Evolutionary conservation across 53 echinoderm and acorn worm species (phyloP).

Genomic region (Crossaster papposus): DNA sequence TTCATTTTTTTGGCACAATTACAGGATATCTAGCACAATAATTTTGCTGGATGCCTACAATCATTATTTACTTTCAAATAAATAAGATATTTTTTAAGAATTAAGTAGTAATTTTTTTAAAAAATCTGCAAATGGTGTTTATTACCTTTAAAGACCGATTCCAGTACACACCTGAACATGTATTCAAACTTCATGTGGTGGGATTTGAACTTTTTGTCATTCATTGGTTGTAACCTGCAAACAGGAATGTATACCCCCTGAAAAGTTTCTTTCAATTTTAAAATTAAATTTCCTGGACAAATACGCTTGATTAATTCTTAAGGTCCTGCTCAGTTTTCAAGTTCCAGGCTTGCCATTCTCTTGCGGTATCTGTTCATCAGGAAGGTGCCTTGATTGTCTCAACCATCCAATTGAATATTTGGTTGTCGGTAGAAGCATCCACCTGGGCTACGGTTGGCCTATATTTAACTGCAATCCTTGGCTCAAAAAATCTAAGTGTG

Average conservation of each 20-base stretch:
- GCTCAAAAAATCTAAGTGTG: no score
- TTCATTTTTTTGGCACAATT: no score
- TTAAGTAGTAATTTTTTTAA: no score
- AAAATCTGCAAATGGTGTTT: no score
- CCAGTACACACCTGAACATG: no score
- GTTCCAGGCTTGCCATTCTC: not conserved
- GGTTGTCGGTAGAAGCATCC: not conserved
- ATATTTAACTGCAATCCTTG: not conserved
- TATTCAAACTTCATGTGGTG: not conserved
- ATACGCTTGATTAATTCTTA: not conserved
- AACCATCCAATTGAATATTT: not conserved
- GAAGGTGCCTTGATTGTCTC: not conserved
- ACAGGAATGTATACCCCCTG: not conserved
- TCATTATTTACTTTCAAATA: no score
- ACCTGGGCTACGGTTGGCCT: not conserved
- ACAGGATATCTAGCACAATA: no score
- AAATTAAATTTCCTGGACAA: constrained; percentile 19
- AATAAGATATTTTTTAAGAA: no score
- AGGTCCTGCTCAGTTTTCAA: not conserved
- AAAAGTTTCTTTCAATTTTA: not conserved
- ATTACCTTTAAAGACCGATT: no score
- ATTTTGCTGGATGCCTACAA: no score
- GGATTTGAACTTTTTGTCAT: not conserved
- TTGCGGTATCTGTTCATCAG: not conserved
- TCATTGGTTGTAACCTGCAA: not conserved